phyloP scores from a whole-genome alignment of 2,797 vertebrate genomes.

The Phyllotis vaccarum region DNA sequence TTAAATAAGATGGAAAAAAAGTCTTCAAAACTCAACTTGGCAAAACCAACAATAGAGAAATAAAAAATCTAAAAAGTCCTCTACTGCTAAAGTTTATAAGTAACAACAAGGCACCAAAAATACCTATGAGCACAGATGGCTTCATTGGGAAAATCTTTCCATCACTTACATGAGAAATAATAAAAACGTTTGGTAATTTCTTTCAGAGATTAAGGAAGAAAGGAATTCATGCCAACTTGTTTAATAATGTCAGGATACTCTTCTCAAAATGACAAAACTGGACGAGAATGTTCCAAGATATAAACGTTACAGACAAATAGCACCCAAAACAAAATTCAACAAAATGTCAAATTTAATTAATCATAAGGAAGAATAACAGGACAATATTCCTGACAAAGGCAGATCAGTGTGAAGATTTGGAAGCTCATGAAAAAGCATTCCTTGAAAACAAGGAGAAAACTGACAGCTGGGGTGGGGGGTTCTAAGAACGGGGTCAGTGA shows the following conservation, averaged over 20 bases:
- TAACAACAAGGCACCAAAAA: neutral
- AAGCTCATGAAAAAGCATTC: neutral
- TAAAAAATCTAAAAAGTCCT: neutral
- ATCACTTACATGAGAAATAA: slow-evolving; percentile 1
- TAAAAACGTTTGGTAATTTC: neutral
- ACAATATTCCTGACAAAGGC: neutral
- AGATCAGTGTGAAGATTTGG: neutral
- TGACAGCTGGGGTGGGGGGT: neutral
- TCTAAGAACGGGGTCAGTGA: neutral
- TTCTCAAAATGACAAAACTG: too few species aligned
- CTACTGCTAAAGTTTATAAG: neutral
- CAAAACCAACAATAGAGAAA: neutral
- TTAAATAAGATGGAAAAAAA: slow-evolving; percentile 25
- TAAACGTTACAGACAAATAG: too few species aligned
- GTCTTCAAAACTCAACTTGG: neutral
- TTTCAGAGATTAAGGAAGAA: neutral
- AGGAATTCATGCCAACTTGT: too few species aligned
- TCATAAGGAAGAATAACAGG: neutral
- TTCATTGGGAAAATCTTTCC: neutral
- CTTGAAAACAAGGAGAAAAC: too few species aligned
- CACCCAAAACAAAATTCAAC: too few species aligned
- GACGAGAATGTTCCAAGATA: too few species aligned
- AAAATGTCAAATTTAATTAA: too few species aligned
- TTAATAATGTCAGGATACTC: too few species aligned
- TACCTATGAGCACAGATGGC: neutral